A percentile compares a stretch with the other conserved stretches of the same genome.
These are phyloP conservation scores for Oligia latruncula DNA, from an alignment of 2,888 invertebrate species.

Conservation along the genomic window DNA sequence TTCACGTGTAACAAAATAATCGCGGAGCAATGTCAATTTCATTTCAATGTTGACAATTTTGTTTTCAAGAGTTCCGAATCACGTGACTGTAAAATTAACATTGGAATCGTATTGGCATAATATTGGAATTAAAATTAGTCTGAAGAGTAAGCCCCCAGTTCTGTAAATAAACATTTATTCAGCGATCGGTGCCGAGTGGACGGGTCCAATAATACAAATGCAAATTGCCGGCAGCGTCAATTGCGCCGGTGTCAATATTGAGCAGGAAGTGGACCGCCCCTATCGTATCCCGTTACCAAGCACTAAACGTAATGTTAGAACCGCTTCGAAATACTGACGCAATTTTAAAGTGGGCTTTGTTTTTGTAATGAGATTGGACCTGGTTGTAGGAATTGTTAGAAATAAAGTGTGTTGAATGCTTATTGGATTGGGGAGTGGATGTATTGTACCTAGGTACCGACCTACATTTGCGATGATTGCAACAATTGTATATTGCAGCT, in stretches of 20 bases:
- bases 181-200: conserved; percentile 56
- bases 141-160: background rate
- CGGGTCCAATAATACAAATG: conserved; percentile 70
- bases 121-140: too few species aligned
- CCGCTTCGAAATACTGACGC: conserved; percentile 34
- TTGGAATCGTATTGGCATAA: too few species aligned
- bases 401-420: conserved; percentile 14
- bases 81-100: too few species aligned
- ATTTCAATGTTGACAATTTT: too few species aligned
- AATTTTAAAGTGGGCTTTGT: conserved; percentile 42
- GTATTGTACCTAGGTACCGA: background rate
- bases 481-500: background rate
- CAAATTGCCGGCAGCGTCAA: conserved; percentile 68
- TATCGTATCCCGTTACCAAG: conserved; percentile 53
- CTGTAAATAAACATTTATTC: conserved; percentile 65
- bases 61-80: too few species aligned
- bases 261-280: conserved; percentile 57
- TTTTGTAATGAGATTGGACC: conserved; percentile 38
- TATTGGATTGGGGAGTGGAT: conserved; percentile 3
- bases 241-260: conserved; percentile 71
- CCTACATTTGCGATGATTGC: background rate
- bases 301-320: conserved; percentile 48
- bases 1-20: too few species aligned
- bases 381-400: conserved; percentile 11
- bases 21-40: too few species aligned